Conservation (phyloP, 2,113 vertebrate species). For the Callorhinus ursinus region DNA sequence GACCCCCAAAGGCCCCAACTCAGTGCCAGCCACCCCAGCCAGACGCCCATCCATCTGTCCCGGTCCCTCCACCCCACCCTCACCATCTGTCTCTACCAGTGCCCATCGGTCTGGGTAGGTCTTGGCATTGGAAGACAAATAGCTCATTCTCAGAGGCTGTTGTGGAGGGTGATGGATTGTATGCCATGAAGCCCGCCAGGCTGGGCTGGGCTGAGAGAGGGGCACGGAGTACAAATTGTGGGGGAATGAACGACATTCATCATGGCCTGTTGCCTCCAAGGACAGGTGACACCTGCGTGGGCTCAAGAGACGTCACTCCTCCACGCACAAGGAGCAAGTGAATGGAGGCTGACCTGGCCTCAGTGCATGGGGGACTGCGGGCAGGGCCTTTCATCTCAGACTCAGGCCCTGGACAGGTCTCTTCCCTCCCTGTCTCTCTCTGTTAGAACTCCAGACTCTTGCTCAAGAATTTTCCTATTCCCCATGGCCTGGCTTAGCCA, state of each 20-base stretch:
- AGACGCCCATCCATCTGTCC: conserved; percentile 70
- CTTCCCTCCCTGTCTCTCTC: neutral
- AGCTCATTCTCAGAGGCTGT: neutral
- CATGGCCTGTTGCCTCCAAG: conserved; percentile 58
- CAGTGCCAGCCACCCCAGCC: conserved; percentile 48
- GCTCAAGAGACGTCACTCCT: conserved; percentile 61
- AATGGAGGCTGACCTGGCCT: neutral
- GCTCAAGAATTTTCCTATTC: neutral
- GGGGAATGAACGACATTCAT: conserved; percentile 43
- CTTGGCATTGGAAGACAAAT: conserved; percentile 55
- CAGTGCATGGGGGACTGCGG: rapidly evolving
- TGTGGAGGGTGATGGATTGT: conserved; percentile 50
- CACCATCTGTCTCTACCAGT: conserved; percentile 66
- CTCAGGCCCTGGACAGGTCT: neutral
- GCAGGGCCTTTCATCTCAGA: neutral
- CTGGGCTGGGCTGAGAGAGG: neutral
- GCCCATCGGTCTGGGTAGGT: conserved; percentile 43
- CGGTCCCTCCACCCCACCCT: neutral
- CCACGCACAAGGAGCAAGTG: conserved; percentile 47
- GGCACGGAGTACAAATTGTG: conserved; percentile 1
- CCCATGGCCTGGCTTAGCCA: neutral
- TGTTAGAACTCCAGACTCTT: neutral
- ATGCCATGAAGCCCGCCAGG: neutral
- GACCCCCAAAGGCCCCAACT: neutral
- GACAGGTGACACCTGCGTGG: conserved; percentile 29